Evolutionary conservation across 2,797 vertebrate genomes (phyloP).

Genomic region (Chlorospingus semifuscus): DNA sequence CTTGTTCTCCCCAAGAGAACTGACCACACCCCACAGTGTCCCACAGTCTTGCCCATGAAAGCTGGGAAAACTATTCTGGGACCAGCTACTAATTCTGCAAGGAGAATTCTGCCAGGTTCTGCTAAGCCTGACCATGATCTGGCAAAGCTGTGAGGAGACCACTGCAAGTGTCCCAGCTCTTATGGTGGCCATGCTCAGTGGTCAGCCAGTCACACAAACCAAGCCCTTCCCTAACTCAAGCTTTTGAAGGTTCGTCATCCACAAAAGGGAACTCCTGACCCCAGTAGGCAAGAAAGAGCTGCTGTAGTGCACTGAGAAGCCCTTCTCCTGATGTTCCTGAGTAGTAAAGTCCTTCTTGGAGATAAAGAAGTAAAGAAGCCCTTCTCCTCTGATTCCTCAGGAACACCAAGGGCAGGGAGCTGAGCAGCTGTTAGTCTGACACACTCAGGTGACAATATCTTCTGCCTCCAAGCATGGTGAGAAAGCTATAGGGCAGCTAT

Average conservation of each 20-base stretch:
- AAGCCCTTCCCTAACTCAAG: neutral
- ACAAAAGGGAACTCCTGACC: neutral
- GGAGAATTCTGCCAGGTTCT: neutral
- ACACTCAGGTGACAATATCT: neutral
- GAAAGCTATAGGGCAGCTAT: neutral
- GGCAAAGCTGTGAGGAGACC: neutral
- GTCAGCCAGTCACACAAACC: neutral
- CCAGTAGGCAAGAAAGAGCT: neutral
- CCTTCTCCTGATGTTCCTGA: neutral
- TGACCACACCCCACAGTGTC: neutral
- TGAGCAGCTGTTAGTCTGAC: neutral
- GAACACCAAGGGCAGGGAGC: neutral
- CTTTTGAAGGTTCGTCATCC: neutral
- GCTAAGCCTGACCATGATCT: neutral
- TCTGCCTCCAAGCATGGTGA: neutral
- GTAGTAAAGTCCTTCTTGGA: neutral
- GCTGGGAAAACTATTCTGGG: neutral
- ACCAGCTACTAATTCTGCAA: neutral
- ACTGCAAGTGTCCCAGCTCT: neutral
- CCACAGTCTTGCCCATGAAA: neutral
- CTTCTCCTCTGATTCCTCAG: neutral
- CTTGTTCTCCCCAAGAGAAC: neutral
- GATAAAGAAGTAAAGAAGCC: neutral
- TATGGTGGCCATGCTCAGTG: neutral
- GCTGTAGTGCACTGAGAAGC: neutral